Evolutionary conservation across 2,888 invertebrate species (phyloP), one percentile per base, ranked within the genome.

Genomic region (Troilus luridus): DNA sequence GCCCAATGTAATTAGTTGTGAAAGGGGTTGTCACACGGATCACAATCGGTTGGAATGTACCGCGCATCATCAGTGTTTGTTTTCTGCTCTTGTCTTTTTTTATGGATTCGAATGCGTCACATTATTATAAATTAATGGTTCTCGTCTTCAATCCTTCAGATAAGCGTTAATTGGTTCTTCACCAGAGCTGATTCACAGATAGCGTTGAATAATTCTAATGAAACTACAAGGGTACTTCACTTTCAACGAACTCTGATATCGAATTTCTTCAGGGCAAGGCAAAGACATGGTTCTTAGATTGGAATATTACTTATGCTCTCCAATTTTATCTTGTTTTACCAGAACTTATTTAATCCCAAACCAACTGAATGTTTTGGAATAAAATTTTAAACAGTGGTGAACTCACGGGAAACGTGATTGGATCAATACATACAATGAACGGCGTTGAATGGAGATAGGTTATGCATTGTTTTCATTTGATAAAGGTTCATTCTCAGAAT

Each of bases 31-130:
- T 56, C 85, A 56, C 56, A 85, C 56, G 56, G 85, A 85, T 85
- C 85, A 85, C 85, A 85, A 85, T 85, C 85, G 85, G 54, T 1
- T 81, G 81, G 81, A 81, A 81, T 81, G 81, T 81, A 17, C 24
- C 27, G 72, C 12, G 27, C 72, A 17, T 17, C 72, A 77, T 77
- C 27, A 77, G 72, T 77, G 41, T 77, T 77, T 77, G 72, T 77
- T 77, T 77, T 77, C 0, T 41, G 9, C 17, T 21, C 41, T 77
- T 77, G 72, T 77, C 72, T 77, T 77, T 77, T 59, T 77, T 77
- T 77, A 77, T 77, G 72, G 72, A 77, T 77, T 77, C 72, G 21
- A 77, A 77, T 77, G 72, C 72, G 72, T 77, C 72, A 77, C 72
- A 77, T 77, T 41, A 77, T 77, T 41, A 77, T 77, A 77, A 77